Evolutionary conservation across 2,888 invertebrate species (phyloP).

Genomic region (Brachynemurus nebulosus): DNA sequence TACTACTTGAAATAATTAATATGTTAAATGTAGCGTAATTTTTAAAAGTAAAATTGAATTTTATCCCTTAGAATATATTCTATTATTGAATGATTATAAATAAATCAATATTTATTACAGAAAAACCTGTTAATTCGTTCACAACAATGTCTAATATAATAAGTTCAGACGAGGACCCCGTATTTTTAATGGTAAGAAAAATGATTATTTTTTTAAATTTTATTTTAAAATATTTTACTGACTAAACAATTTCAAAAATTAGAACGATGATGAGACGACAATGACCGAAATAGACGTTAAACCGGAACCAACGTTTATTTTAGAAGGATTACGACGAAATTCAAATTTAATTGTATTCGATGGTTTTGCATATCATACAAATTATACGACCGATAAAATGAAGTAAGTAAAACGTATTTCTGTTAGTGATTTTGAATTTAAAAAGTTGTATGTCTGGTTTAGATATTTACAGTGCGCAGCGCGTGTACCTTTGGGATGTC

Average conservation of each 20-base stretch:
- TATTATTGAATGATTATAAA: no score
- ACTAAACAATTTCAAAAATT: no score
- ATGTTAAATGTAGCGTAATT: no score
- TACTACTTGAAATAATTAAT: neutral
- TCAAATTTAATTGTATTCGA: constrained; percentile 9
- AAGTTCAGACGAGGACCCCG: neutral
- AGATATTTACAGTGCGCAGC: constrained; percentile 8
- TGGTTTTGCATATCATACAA: constrained; percentile 9
- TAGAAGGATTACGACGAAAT: constrained; percentile 4
- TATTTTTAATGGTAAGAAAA: neutral
- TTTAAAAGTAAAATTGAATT: no score
- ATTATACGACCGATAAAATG: constrained; percentile 9
- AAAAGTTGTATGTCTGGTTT: neutral
- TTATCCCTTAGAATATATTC: no score
- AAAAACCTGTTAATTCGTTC: neutral
- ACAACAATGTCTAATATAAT: neutral
- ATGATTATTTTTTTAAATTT: no score
- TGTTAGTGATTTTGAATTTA: neutral
- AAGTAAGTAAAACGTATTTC: neutral
- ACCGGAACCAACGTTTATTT: constrained; percentile 5
- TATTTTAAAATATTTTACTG: no score
- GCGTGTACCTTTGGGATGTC: constrained; percentile 4
- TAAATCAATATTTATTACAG: neutral
- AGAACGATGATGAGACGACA: no score
- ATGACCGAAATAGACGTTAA: constrained; percentile 5